Conservation (phyloP, 1,140 invertebrate species). For the Anoplolepis gracilipes region DNA sequence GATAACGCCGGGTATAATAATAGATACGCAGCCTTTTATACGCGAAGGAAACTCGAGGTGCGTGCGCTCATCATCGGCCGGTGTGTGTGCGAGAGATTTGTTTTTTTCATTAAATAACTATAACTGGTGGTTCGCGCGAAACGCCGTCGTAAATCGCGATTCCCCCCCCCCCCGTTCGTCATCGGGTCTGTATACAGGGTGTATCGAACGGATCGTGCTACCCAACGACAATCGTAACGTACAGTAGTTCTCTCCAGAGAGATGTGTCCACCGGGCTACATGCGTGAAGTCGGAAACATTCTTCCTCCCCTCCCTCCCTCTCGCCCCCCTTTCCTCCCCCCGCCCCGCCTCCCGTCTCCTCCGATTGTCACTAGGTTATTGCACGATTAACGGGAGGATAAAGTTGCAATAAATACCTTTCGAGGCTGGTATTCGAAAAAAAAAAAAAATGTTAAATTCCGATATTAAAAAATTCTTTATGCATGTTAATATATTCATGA, state of each 20-base stretch:
- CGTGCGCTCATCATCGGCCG: slow-evolving; percentile 78
- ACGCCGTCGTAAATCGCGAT: background rate
- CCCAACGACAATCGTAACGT: slow-evolving; percentile 28
- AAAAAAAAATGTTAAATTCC: background rate
- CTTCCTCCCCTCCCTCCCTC: background rate
- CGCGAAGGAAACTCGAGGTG: slow-evolving; percentile 66
- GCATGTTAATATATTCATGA: background rate
- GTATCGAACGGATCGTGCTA: background rate
- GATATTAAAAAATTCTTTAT: background rate
- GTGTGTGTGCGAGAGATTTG: slow-evolving; percentile 75
- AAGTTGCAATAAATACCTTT: background rate
- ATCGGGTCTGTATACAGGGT: background rate
- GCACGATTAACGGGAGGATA: background rate
- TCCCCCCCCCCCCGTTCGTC: background rate
- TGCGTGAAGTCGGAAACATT: slow-evolving; percentile 46
- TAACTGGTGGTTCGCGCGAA: background rate
- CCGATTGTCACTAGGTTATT: slow-evolving; percentile 24
- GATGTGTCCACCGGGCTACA: slow-evolving; percentile 44
- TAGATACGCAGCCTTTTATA: slow-evolving; percentile 12
- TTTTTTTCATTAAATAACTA: slow-evolving; percentile 67
- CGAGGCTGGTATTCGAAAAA: background rate
- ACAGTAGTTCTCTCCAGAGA: slow-evolving; percentile 52
- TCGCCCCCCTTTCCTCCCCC: too few species aligned
- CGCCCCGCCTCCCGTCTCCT: background rate
- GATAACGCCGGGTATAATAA: slow-evolving; percentile 32